Percentiles rank a stretch among this genome's conserved stretches.
Evolutionary conservation across 1,140 invertebrate genomes (phyloP).

Genomic region (Brachionus rubens): DNA sequence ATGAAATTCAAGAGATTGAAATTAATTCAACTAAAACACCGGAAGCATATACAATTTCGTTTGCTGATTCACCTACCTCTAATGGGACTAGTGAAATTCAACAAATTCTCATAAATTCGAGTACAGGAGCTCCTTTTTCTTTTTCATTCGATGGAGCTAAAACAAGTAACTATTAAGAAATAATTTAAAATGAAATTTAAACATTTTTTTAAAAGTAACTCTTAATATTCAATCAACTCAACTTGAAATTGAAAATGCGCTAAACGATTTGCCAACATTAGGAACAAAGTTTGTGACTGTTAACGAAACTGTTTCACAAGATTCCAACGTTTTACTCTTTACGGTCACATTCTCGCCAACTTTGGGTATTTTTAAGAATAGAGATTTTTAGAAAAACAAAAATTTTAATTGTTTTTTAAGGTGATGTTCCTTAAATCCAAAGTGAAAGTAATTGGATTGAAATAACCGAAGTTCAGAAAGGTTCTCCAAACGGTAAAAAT

Average conservation of each 20-base stretch:
- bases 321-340: neutral
- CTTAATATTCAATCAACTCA: neutral
- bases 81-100: neutral
- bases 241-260: neutral
- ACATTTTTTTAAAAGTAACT: neutral
- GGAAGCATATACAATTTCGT: neutral
- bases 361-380: neutral
- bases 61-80: neutral
- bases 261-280: constrained; percentile 14
- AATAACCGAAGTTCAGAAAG: neutral
- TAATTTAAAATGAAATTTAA: neutral
- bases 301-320: neutral
- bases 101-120: neutral
- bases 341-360: neutral
- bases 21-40: neutral
- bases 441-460: neutral
- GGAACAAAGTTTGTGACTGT: neutral
- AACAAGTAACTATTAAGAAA: no score
- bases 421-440: neutral
- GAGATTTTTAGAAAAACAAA: neutral
- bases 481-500: neutral
- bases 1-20: constrained; percentile 1
- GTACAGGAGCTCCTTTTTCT: neutral
- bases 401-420: neutral
- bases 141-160: neutral